Base-by-base conservation (phyloP, 1,140 invertebrate genomes). In the Pseudomyrmex dendroicus region DNA sequence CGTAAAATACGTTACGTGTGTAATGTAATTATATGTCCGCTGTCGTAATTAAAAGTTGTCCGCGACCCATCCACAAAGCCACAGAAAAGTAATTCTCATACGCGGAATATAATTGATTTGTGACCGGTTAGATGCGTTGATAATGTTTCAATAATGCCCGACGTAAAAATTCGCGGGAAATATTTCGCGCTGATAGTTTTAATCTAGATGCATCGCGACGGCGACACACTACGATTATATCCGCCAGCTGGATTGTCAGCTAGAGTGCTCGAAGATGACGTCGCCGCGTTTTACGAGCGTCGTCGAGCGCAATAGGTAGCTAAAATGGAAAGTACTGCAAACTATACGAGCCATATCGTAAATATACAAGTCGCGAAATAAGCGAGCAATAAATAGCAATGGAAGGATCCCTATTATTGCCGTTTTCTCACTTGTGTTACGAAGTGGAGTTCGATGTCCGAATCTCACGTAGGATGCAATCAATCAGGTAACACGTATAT, bases 351-450 rank as follows among this genome's bases (percentile, higher is more conserved):
- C 25, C 61, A 63, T 44, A 52, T 67, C 74, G 63, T 77, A 77
- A 77, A 77, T 63, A 15, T 67, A 56, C 17, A 67, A 67, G 74
- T 77, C 74, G 62, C 62, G 63, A 67, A 66, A 77, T 77, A 66
- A 77, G 50, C 61, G 57, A 35, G 20, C 59, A 15, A 4, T 15
- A 25, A 48, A 12, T 22, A 17, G 52, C 74, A 46, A 46, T 64
- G 73, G 64, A 20, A 25, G 35, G 22, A 22, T 35, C 8, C 1
- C 9, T n/a, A 9, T 57, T 77, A 22, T 67, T 77, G 67, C 44
- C 46, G 13, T 13, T 52, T 57, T 50, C 13, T 57, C 35, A 46
- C 17, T 17, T 20, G 25, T 67, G 15, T 22, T 1, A 7, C 13
- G 46, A 56, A 54, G 35, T 35, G 48, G 66, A 66, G 61, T 44